Conservation (phyloP, 2,113 vertebrate species). For the Dinomys branickii region DNA sequence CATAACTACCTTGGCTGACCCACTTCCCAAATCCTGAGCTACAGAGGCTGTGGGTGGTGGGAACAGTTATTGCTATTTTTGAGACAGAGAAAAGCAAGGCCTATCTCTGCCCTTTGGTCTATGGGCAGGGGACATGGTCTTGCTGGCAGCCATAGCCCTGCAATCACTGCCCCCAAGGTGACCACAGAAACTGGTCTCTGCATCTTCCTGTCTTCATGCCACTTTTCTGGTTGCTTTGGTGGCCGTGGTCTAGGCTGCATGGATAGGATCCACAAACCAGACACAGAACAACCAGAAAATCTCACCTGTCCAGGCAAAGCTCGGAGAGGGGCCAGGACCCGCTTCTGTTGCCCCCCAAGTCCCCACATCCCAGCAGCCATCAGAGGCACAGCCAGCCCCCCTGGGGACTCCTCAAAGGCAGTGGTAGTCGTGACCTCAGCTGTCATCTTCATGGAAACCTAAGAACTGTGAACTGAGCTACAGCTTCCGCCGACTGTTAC, state of each 20-base stretch:
- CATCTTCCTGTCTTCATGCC: no score
- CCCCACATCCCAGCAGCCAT: background rate
- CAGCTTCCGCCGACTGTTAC: background rate
- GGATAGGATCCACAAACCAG: background rate
- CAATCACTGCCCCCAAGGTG: background rate
- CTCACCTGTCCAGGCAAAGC: background rate
- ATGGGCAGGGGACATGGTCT: background rate
- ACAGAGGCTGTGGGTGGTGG: background rate
- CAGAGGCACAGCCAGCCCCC: background rate
- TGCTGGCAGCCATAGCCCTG: background rate
- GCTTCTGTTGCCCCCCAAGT: background rate
- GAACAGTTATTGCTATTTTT: background rate
- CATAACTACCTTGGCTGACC: background rate
- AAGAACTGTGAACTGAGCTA: background rate
- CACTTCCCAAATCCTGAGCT: background rate
- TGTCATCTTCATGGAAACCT: background rate
- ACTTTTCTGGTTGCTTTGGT: background rate
- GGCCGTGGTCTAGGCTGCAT: background rate
- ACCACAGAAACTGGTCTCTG: background rate
- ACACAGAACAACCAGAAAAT: background rate
- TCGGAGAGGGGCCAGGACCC: background rate
- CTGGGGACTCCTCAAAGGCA: background rate
- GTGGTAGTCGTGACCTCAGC: background rate
- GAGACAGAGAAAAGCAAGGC: background rate
- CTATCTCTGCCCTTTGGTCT: background rate